Evolutionary conservation across 2,888 invertebrate genomes (phyloP).

Genomic region (Parochlus steinenii): DNA sequence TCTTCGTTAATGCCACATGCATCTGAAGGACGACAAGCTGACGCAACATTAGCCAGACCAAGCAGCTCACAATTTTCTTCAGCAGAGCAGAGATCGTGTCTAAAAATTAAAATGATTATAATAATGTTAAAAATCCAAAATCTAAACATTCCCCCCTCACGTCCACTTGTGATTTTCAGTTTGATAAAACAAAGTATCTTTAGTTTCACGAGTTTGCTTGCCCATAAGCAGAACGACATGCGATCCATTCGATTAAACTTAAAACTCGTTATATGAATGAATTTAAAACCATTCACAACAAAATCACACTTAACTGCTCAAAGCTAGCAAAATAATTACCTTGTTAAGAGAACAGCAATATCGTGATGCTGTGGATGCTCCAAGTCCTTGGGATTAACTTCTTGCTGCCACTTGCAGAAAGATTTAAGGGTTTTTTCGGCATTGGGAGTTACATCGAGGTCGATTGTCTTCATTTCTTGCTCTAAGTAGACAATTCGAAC

Average conservation of each 20-base stretch:
- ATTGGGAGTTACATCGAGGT: conserved; percentile 31
- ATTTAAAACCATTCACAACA: too few relatives aligned
- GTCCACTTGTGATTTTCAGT: too few relatives aligned
- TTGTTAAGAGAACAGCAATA: conserved; percentile 40
- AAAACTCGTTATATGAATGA: too few relatives aligned
- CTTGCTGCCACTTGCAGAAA: conserved; percentile 46
- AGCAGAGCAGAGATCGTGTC: conserved; percentile 36
- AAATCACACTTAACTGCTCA: too few relatives aligned
- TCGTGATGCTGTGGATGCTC: conserved; percentile 42
- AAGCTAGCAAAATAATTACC: too few relatives aligned
- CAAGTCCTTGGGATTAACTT: conserved; percentile 36
- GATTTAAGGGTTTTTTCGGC: conserved; percentile 40
- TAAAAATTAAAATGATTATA: conserved; percentile 16
- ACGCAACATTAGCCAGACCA: conserved; percentile 49
- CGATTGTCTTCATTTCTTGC: conserved; percentile 34
- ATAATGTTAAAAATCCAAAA: neutral
- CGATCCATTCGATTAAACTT: neutral
- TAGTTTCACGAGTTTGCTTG: neutral
- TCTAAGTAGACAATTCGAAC: conserved; percentile 39
- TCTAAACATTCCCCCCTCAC: too few relatives aligned
- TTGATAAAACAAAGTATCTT: too few relatives aligned
- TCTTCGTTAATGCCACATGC: conserved; percentile 53
- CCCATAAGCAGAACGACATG: neutral
- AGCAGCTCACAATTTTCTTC: conserved; percentile 36
- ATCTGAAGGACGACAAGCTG: conserved; percentile 42